These are phyloP conservation scores for Drosophila diplacantha DNA, from an alignment of 2,888 invertebrate genomes.

Conservation along the genomic window DNA sequence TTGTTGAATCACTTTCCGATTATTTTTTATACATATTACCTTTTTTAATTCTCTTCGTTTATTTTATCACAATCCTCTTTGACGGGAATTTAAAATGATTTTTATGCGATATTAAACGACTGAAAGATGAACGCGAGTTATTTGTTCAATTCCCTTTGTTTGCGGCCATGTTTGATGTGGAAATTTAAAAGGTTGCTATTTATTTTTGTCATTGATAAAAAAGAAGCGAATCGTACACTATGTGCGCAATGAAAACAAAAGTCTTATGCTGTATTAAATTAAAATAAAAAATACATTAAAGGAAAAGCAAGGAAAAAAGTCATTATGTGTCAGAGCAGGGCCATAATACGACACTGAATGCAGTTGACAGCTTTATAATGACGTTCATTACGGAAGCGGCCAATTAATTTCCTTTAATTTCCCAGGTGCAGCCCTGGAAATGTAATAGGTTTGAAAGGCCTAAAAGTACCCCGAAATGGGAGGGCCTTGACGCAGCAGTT, in stretches of 20 bases:
- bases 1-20: background rate
- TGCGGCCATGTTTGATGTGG: slow-evolving; percentile 5
- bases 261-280: slow-evolving; percentile 9
- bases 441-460: background rate
- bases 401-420: slow-evolving; percentile 34
- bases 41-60: background rate
- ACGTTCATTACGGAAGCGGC: slow-evolving; percentile 30
- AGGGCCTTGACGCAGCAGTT: too few relatives aligned
- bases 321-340: slow-evolving; percentile 21
- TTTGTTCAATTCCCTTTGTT: slow-evolving; percentile 12
- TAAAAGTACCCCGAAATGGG: too few relatives aligned
- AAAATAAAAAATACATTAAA: slow-evolving; percentile 15
- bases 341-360: slow-evolving; percentile 32
- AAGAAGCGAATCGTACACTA: slow-evolving; percentile 17
- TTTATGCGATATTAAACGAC: slow-evolving; percentile 17
- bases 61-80: background rate
- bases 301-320: slow-evolving; percentile 18
- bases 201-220: slow-evolving; percentile 30
- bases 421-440: slow-evolving; percentile 10
- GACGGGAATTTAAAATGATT: background rate
- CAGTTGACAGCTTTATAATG: slow-evolving; percentile 47
- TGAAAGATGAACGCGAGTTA: background rate
- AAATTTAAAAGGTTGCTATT: slow-evolving; percentile 33
- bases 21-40: background rate
- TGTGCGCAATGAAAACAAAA: slow-evolving; percentile 15